A percentile compares a stretch with the other conserved stretches of the same genome.
Conservation (phyloP, 2,888 invertebrate genomes). For the Lamproptera curius region DNA sequence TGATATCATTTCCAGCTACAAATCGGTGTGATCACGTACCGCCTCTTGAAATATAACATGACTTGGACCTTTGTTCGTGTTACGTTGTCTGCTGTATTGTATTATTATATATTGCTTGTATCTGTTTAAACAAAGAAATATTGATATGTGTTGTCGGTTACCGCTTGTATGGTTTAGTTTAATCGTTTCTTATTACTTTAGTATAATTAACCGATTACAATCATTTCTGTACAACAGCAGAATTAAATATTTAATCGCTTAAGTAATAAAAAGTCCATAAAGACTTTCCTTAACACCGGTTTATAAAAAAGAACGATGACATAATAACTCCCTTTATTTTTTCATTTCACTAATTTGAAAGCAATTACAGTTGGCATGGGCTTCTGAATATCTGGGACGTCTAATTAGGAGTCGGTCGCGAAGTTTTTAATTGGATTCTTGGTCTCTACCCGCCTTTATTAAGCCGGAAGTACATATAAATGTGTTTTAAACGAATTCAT, state of each 20-base stretch:
- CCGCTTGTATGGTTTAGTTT: too few species aligned
- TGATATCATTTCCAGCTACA: slow-evolving; percentile 25
- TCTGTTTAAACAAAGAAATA: too few species aligned
- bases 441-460: slow-evolving; percentile 19
- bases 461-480: slow-evolving; percentile 33
- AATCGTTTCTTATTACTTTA: too few species aligned
- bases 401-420: slow-evolving; percentile 50
- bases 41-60: slow-evolving; percentile 23
- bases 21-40: slow-evolving; percentile 23
- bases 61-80: slow-evolving; percentile 5
- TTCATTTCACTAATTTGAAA: slow-evolving; percentile 19
- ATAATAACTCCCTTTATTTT: slow-evolving; percentile 14
- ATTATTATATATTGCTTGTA: too few species aligned
- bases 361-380: slow-evolving; percentile 25
- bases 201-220: too few species aligned
- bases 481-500: slow-evolving; percentile 17
- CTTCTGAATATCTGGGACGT: slow-evolving; percentile 38
- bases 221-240: too few species aligned
- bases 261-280: not conserved
- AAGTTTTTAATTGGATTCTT: slow-evolving; percentile 59
- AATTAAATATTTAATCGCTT: too few species aligned
- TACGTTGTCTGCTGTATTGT: slow-evolving; percentile 5
- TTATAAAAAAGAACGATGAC: slow-evolving; percentile 1
- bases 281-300: not conserved
- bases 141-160: too few species aligned